phyloP scores from a whole-genome alignment of 2,888 invertebrate genomes.

The Cristatella mucedo region DNA sequence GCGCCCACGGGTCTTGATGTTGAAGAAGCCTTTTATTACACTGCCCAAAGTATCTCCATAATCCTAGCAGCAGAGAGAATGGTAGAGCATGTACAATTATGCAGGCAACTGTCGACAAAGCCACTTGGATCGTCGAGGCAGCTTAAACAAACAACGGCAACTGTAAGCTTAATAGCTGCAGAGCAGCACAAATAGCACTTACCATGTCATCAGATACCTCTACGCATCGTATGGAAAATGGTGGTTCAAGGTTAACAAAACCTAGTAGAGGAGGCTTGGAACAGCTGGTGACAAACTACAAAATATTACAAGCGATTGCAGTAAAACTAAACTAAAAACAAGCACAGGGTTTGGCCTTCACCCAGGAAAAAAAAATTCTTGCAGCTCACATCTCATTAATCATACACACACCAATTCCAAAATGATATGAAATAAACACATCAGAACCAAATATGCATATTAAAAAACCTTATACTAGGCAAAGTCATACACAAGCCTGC shows the following conservation, averaged over 20 bases:
- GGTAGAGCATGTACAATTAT: too few species aligned
- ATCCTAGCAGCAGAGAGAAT: too few species aligned
- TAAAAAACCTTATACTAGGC: too few species aligned
- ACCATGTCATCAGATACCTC: constrained; percentile 85
- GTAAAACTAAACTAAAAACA: not conserved
- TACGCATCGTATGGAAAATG: constrained; percentile 93
- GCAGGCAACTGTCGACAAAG: too few species aligned
- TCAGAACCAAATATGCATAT: too few species aligned
- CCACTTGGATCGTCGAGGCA: too few species aligned
- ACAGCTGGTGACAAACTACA: constrained; percentile 53
- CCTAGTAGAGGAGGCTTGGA: constrained; percentile 90
- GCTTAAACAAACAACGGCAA: constrained; percentile 1
- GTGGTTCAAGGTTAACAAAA: constrained; percentile 87
- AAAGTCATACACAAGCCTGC: too few species aligned
- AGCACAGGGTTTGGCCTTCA: too few species aligned
- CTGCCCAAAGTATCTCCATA: constrained; percentile 58
- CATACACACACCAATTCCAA: too few species aligned
- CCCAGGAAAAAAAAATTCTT: too few species aligned
- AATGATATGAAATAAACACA: too few species aligned
- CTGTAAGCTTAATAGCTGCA: not conserved
- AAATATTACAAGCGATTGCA: constrained; percentile 1
- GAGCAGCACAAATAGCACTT: constrained; percentile 7
- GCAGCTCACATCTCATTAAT: too few species aligned
- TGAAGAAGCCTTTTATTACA: constrained; percentile 92
- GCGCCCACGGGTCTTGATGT: constrained; percentile 56